These are phyloP conservation scores for Strongylocentrotus purpuratus DNA, from an alignment of 35 echinoderm and acorn worm genomes.

Conservation along the genomic window DNA sequence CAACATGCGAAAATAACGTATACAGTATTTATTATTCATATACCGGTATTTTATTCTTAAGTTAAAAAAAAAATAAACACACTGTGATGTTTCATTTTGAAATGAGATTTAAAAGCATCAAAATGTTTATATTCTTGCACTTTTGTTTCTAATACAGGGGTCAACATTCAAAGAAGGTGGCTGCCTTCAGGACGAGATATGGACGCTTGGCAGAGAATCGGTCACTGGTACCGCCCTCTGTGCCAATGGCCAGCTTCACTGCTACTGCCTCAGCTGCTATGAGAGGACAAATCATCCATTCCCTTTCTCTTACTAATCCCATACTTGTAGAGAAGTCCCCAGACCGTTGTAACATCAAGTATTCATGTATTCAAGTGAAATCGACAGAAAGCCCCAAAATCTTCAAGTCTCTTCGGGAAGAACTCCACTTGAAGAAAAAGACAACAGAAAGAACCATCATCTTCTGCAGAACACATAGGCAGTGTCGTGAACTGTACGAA, in stretches of 20 bases:
- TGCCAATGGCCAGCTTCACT: not conserved
- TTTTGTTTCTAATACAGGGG: conserved; percentile 1
- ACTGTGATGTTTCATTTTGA: too few species aligned
- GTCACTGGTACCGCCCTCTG: not conserved
- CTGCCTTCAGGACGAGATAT: not conserved
- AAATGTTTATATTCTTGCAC: not conserved
- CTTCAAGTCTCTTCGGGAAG: not conserved
- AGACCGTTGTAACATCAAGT: not conserved
- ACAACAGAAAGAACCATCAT: not conserved
- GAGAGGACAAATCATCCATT: not conserved
- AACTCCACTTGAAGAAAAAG: not conserved
- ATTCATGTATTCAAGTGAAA: not conserved
- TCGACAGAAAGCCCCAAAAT: not conserved
- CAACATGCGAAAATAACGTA: too few species aligned
- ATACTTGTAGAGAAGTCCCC: not conserved
- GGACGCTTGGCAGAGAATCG: not conserved
- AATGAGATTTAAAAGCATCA: too few species aligned
- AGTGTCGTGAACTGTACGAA: not conserved
- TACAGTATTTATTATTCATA: too few species aligned
- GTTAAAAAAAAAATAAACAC: too few species aligned
- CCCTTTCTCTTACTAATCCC: not conserved
- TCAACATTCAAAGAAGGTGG: not conserved
- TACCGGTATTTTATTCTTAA: too few species aligned
- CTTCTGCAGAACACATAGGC: not conserved
- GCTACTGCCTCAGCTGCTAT: not conserved